Base-by-base conservation (phyloP, 2,113 vertebrate species). In the Larimichthys polyactis region DNA sequence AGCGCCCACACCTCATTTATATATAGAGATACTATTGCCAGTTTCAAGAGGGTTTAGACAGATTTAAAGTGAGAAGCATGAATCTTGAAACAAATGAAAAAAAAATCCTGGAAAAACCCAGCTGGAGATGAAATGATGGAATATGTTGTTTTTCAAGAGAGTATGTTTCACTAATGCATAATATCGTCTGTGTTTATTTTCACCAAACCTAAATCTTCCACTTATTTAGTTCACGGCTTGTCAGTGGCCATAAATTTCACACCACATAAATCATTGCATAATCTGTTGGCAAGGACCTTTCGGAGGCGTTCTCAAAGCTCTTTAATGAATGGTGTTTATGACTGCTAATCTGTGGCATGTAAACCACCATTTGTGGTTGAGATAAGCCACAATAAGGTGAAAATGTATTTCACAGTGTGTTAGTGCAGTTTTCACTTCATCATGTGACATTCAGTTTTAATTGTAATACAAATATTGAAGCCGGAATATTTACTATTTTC, bases 201-300 rank as follows among this genome's bases (percentile, higher is more conserved):
- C 67, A 80, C 84, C 71, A 86, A 78, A 81, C 52, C 85, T 43
- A 82, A 90, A 85, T 90, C 79, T 81, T 86, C 78, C 80, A 88
- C 73, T 91, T 90, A 86, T 90, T 90, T 83, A 62, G 84, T 82
- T 91, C 84, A 81, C 64, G 55, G 77, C 85, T 91, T 81, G 89
- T 89, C 75, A n/a, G 57, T 40, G 72, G 89, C 84, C 83, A 84
- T 84, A 82, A 67, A 84, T 89, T 94, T 94, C 86, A 86, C 93
- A 94, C 90, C 83, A 89, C 85, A 93, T 94, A 85, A 93, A 93
- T 95, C 91, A 92, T 43, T 57, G 59, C 63, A 90, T 91, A 92
- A 93, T 94, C 93, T 94, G 80, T 87, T 95, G 93, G 93, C 90
- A 77, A 67, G 24, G 14, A 54, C 44, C 43, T 70, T 24, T 67